These are phyloP conservation scores for Tiphia femorata DNA, from an alignment of 2,888 invertebrate species.

Conservation along the genomic window DNA sequence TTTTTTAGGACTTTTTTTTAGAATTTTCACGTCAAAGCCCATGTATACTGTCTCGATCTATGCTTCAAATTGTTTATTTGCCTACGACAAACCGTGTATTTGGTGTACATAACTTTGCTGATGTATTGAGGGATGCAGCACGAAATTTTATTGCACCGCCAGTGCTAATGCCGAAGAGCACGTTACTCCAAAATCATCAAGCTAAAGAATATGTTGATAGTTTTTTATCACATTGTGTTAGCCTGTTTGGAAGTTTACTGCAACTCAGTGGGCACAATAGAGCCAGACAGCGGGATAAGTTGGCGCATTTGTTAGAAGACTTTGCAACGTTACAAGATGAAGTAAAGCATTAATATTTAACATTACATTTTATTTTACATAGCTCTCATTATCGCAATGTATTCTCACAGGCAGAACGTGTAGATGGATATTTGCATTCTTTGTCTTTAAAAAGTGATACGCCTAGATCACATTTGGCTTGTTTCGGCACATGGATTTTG, in stretches of 20 bases:
- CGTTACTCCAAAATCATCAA: slow-evolving; percentile 77
- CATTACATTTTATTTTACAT: neutral
- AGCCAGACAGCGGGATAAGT: slow-evolving; percentile 94
- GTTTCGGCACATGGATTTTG: slow-evolving; percentile 94
- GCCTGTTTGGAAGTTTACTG: slow-evolving; percentile 87
- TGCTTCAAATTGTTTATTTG: slow-evolving; percentile 86
- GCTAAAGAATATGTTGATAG: slow-evolving; percentile 90
- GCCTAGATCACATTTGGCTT: slow-evolving; percentile 82
- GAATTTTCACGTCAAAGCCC: slow-evolving; percentile 91
- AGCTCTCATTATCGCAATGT: slow-evolving; percentile 10
- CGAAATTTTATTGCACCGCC: slow-evolving; percentile 92
- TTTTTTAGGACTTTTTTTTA: slow-evolving; percentile 87
- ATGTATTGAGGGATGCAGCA: slow-evolving; percentile 88
- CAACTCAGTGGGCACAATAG: slow-evolving; percentile 95
- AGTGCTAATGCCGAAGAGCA: slow-evolving; percentile 82
- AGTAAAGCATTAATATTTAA: slow-evolving; percentile 69
- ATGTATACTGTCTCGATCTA: slow-evolving; percentile 92
- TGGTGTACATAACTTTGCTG: slow-evolving; percentile 77
- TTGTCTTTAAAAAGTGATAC: slow-evolving; percentile 78
- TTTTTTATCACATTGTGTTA: slow-evolving; percentile 87
- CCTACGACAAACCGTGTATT: slow-evolving; percentile 70
- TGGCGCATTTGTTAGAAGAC: slow-evolving; percentile 90
- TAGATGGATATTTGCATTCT: slow-evolving; percentile 85
- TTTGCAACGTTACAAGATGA: slow-evolving; percentile 93
- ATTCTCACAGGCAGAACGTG: slow-evolving; percentile 82